Evolutionary conservation across 1,140 invertebrate species (phyloP).

Genomic region (Antheraea mylitta): DNA sequence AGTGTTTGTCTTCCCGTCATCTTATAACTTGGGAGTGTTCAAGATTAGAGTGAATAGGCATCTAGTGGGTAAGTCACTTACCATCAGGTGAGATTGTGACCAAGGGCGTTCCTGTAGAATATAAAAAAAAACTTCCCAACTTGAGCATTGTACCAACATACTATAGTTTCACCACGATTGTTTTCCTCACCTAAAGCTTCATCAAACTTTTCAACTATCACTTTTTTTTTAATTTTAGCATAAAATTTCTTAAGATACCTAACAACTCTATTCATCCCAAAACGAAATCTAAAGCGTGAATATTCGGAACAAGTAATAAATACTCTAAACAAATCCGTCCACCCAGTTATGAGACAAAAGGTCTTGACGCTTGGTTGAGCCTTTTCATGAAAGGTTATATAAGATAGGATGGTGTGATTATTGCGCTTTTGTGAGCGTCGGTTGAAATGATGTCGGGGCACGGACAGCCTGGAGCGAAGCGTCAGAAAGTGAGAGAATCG

Average conservation of each 20-base stretch:
- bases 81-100: too few relatives aligned
- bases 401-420: constrained; percentile 20
- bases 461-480: constrained; percentile 55
- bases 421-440: neutral
- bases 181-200: too few relatives aligned
- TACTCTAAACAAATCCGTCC: neutral
- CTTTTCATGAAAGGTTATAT: constrained; percentile 60
- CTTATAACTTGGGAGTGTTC: too few relatives aligned
- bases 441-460: constrained; percentile 40
- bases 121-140: too few relatives aligned
- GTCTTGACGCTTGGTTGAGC: constrained; percentile 32
- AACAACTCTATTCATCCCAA: neutral
- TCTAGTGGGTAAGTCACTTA: too few relatives aligned
- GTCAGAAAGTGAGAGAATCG: constrained; percentile 61
- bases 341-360: constrained; percentile 41
- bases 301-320: constrained; percentile 4
- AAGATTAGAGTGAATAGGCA: too few relatives aligned
- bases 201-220: too few relatives aligned
- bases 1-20: too few relatives aligned
- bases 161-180: too few relatives aligned
- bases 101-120: too few relatives aligned
- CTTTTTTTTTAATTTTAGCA: too few relatives aligned
- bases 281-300: neutral
- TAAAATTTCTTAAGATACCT: neutral
- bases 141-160: too few relatives aligned